Percentiles rank a stretch among this genome's conserved stretches.
Conservation (phyloP, 2,113 vertebrate genomes). For the Festucalex cinctus region DNA sequence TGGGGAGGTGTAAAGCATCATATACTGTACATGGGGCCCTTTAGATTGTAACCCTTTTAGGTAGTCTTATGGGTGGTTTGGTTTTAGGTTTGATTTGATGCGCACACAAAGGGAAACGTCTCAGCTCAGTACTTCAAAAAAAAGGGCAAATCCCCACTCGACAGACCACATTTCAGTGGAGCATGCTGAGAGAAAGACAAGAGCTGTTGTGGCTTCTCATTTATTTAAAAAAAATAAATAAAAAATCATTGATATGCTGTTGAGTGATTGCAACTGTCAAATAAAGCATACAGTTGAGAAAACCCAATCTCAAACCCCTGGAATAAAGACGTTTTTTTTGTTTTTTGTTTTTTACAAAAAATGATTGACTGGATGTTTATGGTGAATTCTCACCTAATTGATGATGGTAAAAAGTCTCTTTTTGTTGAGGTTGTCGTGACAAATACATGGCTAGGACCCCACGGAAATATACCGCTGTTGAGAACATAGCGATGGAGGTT, state of each 20-base stretch:
- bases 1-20: slow-evolving; percentile 67
- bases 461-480: slow-evolving; percentile 10
- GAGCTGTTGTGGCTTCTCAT: slow-evolving; percentile 57
- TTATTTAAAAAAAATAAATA: slow-evolving; percentile 66
- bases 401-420: slow-evolving; percentile 29
- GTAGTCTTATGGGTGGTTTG: slow-evolving; percentile 76
- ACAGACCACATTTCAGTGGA: slow-evolving; percentile 53
- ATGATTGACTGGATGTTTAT: slow-evolving; percentile 62
- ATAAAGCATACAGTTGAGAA: slow-evolving; percentile 63
- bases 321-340: too few relatives aligned
- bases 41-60: slow-evolving; percentile 73
- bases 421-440: slow-evolving; percentile 15
- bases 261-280: slow-evolving; percentile 68
- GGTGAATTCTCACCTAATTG: slow-evolving; percentile 38
- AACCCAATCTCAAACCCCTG: not conserved
- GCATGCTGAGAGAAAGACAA: slow-evolving; percentile 54
- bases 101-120: slow-evolving; percentile 69
- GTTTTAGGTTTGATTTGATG: slow-evolving; percentile 68
- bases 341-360: slow-evolving; percentile 55
- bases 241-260: slow-evolving; percentile 31
- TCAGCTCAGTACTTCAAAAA: slow-evolving; percentile 71
- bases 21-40: slow-evolving; percentile 64
- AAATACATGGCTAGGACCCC: slow-evolving; percentile 25
- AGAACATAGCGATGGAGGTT: not conserved
- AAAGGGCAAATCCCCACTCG: slow-evolving; percentile 61